Evolutionary conservation across 2,113 vertebrate genomes (phyloP).

Genomic region (Meriones unguiculatus): DNA sequence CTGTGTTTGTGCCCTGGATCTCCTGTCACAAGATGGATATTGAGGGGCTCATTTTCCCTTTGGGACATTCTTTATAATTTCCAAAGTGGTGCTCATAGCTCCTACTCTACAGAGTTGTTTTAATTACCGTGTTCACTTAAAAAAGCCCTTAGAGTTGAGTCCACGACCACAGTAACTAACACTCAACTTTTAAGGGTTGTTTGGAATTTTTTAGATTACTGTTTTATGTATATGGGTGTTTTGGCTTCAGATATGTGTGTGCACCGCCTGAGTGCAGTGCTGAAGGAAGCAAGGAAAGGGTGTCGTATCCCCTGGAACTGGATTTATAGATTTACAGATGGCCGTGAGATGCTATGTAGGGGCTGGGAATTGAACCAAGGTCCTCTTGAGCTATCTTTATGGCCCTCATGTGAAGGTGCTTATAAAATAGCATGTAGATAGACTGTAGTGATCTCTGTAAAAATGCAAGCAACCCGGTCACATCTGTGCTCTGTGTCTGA

Average conservation of each 20-base stretch:
- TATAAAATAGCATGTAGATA: neutral
- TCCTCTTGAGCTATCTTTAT: neutral
- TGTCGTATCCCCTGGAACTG: no score
- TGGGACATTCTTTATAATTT: neutral
- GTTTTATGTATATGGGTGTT: neutral
- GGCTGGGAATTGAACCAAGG: neutral
- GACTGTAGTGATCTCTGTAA: neutral
- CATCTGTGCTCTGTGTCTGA: neutral
- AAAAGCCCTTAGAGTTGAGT: neutral
- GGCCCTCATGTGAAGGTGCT: neutral
- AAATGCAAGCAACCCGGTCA: neutral
- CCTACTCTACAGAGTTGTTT: neutral
- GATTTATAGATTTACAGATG: neutral
- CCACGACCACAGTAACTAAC: neutral
- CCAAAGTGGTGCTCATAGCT: neutral
- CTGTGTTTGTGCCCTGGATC: neutral
- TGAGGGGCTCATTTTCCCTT: neutral
- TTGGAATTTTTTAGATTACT: neutral
- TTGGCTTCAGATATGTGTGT: neutral
- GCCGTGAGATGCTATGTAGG: neutral
- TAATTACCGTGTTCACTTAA: neutral
- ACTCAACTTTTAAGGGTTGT: neutral
- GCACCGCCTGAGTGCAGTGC: neutral
- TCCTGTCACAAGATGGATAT: neutral
- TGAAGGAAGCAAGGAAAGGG: neutral